A percentile compares a stretch with the other conserved stretches of the same genome.
Conservation (phyloP, 2,113 vertebrate species). For the Ovis aries region ARS-UI_Ramb_v3.0 NC_056067.1:28286001-28286500, state of each 20-base stretch:
- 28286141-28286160: not conserved
- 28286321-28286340: not conserved
- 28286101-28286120: not conserved
- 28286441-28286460: not conserved
- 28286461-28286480: not conserved
- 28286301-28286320: not conserved
- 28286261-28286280: not conserved
- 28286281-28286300: not conserved
- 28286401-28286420: not conserved
- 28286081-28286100: not conserved
- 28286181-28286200: not conserved
- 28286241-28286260: not conserved
- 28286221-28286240: not conserved
- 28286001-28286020: not conserved
- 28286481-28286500: not conserved
- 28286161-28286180: not conserved
- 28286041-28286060: not conserved
- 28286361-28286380: not conserved
- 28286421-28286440: not conserved
- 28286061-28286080: not conserved
- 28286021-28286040: no score
- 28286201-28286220: not conserved
- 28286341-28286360: not conserved
- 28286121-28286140: not conserved
- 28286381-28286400: not conserved